Conservation (phyloP, 2,797 vertebrate genomes). For the Mormyrops boulengeri region DNA sequence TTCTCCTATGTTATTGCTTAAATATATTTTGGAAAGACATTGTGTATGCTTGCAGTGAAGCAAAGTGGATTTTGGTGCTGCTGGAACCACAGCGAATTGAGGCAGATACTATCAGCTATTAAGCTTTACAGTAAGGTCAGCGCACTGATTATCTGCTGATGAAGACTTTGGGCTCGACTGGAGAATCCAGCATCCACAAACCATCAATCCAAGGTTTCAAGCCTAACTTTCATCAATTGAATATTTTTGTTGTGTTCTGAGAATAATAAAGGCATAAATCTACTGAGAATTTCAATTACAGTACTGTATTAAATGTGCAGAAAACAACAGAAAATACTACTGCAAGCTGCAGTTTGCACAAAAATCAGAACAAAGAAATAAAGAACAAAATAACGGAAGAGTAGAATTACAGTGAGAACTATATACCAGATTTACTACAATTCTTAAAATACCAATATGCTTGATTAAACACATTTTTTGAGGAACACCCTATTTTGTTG, state of each 20-base stretch:
- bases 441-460: background rate
- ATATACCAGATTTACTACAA: background rate
- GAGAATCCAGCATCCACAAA: background rate
- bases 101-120: background rate
- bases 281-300: background rate
- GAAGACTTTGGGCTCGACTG: background rate
- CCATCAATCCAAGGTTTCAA: background rate
- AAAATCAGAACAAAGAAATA: background rate
- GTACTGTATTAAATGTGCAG: background rate
- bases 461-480: background rate
- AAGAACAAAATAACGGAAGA: background rate
- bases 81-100: background rate
- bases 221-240: background rate
- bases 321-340: background rate
- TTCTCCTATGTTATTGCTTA: background rate
- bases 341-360: background rate
- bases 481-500: background rate
- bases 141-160: background rate
- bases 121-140: background rate
- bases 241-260: background rate
- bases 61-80: background rate
- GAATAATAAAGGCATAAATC: background rate
- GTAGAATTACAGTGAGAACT: background rate
- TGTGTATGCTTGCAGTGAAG: background rate
- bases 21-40: background rate